Percentiles rank a stretch among this genome's conserved stretches.
These are phyloP conservation scores for Athrips mouffetella DNA, from an alignment of 2,888 invertebrate species.

Conservation along the genomic window DNA sequence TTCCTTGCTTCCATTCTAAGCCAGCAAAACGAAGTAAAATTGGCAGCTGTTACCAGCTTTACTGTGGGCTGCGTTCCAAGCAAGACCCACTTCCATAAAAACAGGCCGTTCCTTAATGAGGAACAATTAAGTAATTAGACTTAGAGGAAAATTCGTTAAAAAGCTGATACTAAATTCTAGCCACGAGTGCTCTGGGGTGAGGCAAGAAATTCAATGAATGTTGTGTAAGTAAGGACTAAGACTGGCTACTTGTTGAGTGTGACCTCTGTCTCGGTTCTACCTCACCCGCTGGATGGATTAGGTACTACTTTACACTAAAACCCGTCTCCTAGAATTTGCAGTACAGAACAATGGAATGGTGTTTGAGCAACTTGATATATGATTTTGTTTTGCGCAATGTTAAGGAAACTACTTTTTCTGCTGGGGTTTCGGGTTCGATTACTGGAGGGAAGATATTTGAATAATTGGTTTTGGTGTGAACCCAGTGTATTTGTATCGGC, in stretches of 20 bases:
- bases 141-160: not conserved
- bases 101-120: constrained; percentile 8
- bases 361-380: too few species aligned
- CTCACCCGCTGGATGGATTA: constrained; percentile 23
- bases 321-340: constrained; percentile 17
- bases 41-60: constrained; percentile 6
- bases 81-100: constrained; percentile 2
- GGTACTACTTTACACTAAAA: constrained; percentile 16
- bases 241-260: constrained; percentile 30
- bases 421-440: too few species aligned
- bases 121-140: not conserved
- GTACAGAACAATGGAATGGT: not conserved
- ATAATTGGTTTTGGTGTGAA: too few species aligned
- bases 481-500: too few species aligned
- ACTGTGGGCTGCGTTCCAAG: constrained; percentile 6
- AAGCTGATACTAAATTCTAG: constrained; percentile 42
- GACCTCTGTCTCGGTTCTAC: constrained; percentile 6
- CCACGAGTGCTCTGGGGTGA: constrained; percentile 40
- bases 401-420: too few species aligned
- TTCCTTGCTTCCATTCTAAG: too few species aligned
- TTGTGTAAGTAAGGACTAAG: constrained; percentile 36
- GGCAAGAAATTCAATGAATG: constrained; percentile 59
- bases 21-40: not conserved
- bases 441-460: too few species aligned
- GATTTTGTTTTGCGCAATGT: too few species aligned